These are phyloP conservation scores for Crypturellus tataupa DNA, from an alignment of 2,797 vertebrate species.

Conservation along the genomic window DNA sequence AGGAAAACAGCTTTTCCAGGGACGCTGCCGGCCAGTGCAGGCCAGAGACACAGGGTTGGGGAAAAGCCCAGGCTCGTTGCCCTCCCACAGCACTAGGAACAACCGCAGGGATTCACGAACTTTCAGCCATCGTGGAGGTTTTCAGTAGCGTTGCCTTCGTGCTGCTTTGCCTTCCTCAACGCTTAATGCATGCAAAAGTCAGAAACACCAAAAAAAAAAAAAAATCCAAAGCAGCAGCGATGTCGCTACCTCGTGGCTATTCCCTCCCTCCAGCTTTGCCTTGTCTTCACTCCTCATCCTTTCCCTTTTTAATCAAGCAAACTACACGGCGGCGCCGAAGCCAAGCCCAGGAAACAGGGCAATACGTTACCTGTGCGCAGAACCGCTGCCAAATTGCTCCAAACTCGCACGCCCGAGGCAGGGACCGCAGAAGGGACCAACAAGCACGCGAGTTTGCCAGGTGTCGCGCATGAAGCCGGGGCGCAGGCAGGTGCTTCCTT, in stretches of 20 bases:
- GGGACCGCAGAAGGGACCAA: neutral
- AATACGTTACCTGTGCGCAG: neutral
- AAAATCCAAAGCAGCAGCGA: neutral
- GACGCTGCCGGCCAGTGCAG: neutral
- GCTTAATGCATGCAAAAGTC: neutral
- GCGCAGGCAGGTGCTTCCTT: too few species aligned
- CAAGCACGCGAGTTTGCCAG: neutral
- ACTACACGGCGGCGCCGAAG: neutral
- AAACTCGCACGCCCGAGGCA: neutral
- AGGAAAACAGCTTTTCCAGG: neutral
- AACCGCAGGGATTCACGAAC: constrained; percentile 49
- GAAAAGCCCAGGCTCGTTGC: constrained; percentile 20
- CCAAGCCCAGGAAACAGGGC: neutral
- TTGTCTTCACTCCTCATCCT: neutral
- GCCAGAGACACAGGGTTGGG: neutral
- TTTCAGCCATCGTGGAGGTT: neutral
- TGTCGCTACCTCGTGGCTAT: neutral
- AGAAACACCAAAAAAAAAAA: neutral
- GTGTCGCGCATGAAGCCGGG: neutral
- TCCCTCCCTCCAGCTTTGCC: neutral
- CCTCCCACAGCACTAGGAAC: constrained; percentile 17
- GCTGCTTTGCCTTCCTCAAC: neutral
- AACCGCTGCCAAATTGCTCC: neutral
- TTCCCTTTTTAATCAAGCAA: neutral
- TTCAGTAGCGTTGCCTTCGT: too few species aligned